These are phyloP conservation scores for Corythaeola cristata DNA, from an alignment of 2,113 vertebrate species.

Conservation along the genomic window DNA sequence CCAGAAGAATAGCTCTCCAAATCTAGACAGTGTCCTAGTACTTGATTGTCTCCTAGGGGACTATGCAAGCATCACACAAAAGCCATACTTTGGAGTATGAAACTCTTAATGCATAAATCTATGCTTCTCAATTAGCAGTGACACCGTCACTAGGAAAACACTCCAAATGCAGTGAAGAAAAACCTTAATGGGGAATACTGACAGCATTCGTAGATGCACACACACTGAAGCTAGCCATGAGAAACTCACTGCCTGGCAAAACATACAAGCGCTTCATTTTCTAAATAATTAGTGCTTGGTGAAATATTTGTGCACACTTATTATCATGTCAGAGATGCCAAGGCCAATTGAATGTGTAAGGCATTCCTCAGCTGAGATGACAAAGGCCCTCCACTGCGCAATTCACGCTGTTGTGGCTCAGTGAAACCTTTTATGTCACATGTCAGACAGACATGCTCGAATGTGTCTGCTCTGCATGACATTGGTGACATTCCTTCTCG, in stretches of 20 bases:
- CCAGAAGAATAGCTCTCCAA: background rate
- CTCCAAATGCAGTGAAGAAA: background rate
- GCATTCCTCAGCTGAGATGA: background rate
- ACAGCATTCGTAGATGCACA: background rate
- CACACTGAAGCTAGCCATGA: background rate
- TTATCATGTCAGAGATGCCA: background rate
- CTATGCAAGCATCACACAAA: background rate
- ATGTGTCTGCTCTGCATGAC: background rate
- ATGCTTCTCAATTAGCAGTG: background rate
- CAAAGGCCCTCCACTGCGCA: background rate
- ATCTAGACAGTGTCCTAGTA: background rate
- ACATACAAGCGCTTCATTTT: background rate
- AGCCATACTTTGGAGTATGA: background rate
- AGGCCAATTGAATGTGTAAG: background rate
- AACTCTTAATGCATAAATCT: background rate
- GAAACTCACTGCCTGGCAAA: background rate
- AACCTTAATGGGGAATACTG: background rate
- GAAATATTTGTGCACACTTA: conserved; percentile 25
- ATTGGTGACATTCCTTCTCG: conserved; percentile 38
- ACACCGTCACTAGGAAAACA: background rate
- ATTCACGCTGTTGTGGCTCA: background rate
- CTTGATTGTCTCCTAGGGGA: background rate
- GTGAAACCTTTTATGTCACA: background rate
- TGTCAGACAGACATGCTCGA: background rate
- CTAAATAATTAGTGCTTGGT: background rate